These are phyloP conservation scores for Pseudomyrmex pallidus DNA, from an alignment of 1,140 invertebrate species.

Conservation along the genomic window DNA sequence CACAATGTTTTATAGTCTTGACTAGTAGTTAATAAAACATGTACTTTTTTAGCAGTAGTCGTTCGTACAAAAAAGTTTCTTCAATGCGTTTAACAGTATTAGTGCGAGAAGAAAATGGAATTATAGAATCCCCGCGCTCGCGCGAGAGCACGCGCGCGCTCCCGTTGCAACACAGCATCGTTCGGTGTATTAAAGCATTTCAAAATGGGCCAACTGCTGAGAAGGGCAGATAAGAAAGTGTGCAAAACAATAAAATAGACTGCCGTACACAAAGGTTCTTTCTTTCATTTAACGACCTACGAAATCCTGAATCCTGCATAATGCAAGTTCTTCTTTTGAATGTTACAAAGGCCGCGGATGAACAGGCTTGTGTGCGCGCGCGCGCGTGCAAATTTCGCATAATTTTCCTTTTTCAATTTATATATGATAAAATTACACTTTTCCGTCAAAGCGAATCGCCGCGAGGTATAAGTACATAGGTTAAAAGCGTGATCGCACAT, in stretches of 20 bases:
- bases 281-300: constrained; percentile 17
- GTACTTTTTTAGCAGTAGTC: background rate
- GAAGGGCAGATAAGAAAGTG: constrained; percentile 30
- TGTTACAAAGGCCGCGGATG: too few relatives aligned
- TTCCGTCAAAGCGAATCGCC: constrained; percentile 16
- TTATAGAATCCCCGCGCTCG: background rate
- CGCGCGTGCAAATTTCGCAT: too few relatives aligned
- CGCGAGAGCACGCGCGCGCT: background rate
- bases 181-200: constrained; percentile 27
- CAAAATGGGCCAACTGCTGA: constrained; percentile 19
- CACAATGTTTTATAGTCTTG: background rate
- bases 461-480: background rate
- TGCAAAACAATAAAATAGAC: constrained; percentile 19
- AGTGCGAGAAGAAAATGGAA: background rate
- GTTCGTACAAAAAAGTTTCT: background rate
- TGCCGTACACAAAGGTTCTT: constrained; percentile 13
- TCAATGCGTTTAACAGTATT: constrained; percentile 1
- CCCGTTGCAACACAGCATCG: background rate
- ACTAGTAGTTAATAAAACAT: background rate
- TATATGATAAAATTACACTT: background rate
- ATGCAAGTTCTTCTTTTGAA: constrained; percentile 6
- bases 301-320: background rate
- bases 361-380: too few relatives aligned
- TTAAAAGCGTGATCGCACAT: background rate
- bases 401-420: background rate